These are phyloP conservation scores for Cryptocheilus praepositus DNA, from an alignment of 2,888 invertebrate species.

Conservation along the genomic window DNA sequence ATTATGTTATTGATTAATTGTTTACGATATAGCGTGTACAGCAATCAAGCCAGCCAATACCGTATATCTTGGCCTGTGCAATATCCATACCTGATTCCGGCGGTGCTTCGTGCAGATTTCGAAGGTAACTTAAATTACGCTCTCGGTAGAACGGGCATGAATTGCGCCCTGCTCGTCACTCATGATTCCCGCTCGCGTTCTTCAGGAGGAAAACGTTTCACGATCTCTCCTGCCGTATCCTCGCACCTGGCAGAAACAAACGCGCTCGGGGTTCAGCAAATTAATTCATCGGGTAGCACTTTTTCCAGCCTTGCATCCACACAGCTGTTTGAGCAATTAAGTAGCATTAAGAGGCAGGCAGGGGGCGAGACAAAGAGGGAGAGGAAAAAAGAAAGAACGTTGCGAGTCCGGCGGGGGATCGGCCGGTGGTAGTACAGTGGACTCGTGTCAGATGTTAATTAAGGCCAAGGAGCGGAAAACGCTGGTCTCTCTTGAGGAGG, in stretches of 20 bases:
- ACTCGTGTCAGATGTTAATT: slow-evolving; percentile 72
- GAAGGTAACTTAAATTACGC: background rate
- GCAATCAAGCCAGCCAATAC: no score
- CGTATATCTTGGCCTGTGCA: no score
- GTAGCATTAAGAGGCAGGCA: slow-evolving; percentile 43
- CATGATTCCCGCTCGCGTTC: background rate
- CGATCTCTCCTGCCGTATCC: slow-evolving; percentile 26
- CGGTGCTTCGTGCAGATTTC: background rate
- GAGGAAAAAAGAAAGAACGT: slow-evolving; percentile 26
- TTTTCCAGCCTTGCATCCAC: slow-evolving; percentile 40
- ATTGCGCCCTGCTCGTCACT: background rate
- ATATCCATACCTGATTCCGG: no score
- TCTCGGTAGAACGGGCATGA: background rate
- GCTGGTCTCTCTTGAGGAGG: slow-evolving; percentile 59
- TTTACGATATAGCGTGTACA: no score
- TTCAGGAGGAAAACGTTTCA: background rate
- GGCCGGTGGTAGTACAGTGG: slow-evolving; percentile 53
- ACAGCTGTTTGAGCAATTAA: slow-evolving; percentile 55
- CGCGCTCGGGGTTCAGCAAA: slow-evolving; percentile 48
- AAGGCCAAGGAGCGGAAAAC: slow-evolving; percentile 72
- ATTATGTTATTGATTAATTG: no score
- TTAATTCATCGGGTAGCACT: slow-evolving; percentile 39
- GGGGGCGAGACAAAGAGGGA: background rate
- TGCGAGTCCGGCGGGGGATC: slow-evolving; percentile 51
- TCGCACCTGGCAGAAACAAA: slow-evolving; percentile 42